A percentile compares a stretch with the other conserved stretches of the same genome.
Conservation (phyloP, 2,797 vertebrate species). For the Pteropus rufus region DNA sequence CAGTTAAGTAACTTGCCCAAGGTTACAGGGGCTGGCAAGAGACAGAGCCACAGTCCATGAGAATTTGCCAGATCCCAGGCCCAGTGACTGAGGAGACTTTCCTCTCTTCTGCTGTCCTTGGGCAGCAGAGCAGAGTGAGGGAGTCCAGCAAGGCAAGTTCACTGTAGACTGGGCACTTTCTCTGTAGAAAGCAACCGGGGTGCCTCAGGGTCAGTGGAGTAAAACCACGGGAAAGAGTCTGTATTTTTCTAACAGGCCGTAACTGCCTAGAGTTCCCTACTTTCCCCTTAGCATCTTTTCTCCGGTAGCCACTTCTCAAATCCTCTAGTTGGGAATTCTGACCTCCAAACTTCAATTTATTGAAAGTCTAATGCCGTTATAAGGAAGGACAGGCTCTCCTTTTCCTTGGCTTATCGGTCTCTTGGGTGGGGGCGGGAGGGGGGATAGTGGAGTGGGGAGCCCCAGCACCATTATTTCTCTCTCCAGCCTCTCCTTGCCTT, state of each 20-base stretch:
- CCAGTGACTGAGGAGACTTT: accelerated
- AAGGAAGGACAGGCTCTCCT: not conserved
- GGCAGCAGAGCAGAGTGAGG: not conserved
- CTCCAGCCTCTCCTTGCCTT: not conserved
- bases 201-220: accelerated
- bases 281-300: not conserved
- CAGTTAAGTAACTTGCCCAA: not conserved
- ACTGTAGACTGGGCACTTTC: accelerated
- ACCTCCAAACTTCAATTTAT: not conserved
- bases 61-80: not conserved
- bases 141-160: not conserved
- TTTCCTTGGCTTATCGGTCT: not conserved
- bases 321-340: not conserved
- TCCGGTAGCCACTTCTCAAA: not conserved
- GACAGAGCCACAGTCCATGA: too few relatives aligned
- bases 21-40: not conserved
- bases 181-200: accelerated
- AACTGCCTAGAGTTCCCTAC: not conserved
- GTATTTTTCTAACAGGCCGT: not conserved
- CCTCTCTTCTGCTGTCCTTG: not conserved
- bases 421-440: accelerated
- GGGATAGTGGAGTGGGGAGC: not conserved
- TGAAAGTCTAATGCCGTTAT: not conserved
- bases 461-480: too few relatives aligned
- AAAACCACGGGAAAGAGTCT: not conserved